phyloP scores from a whole-genome alignment of 2,888 invertebrate genomes.

The Lomographa bimaculata region DNA sequence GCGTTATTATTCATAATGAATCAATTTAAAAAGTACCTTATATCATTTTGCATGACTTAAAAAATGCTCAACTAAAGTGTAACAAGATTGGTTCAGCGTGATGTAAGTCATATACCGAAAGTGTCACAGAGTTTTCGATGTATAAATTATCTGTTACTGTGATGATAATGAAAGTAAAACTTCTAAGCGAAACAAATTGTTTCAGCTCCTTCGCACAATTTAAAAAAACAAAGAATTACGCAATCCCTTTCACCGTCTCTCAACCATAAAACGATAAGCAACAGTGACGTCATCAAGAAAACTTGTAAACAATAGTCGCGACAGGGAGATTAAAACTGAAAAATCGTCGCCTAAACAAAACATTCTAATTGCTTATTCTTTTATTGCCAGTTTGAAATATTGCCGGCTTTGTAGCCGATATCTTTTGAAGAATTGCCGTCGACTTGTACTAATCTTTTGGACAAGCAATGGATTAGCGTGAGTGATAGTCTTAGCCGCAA shows the following conservation, averaged over 20 bases:
- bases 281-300: conserved; percentile 48
- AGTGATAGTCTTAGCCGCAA: conserved; percentile 43
- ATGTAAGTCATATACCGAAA: too few species aligned
- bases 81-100: too few species aligned
- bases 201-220: too few species aligned
- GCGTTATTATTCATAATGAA: too few species aligned
- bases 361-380: conserved; percentile 59
- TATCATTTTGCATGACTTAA: too few species aligned
- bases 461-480: conserved; percentile 54
- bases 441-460: conserved; percentile 49
- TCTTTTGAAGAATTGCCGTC: conserved; percentile 54
- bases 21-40: too few species aligned
- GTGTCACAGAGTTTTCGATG: too few species aligned
- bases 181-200: too few species aligned
- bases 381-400: conserved; percentile 44
- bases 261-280: conserved; percentile 45
- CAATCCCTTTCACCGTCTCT: conserved; percentile 33
- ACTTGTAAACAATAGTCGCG: conserved; percentile 45
- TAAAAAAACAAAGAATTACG: conserved; percentile 15
- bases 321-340: conserved; percentile 58
- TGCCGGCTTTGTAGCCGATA: conserved; percentile 48
- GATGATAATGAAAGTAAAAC: too few species aligned
- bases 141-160: too few species aligned
- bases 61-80: too few species aligned
- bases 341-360: conserved; percentile 60